phyloP scores from a whole-genome alignment of 1,140 invertebrate species.

The Pentalonia nigronervosa region DNA sequence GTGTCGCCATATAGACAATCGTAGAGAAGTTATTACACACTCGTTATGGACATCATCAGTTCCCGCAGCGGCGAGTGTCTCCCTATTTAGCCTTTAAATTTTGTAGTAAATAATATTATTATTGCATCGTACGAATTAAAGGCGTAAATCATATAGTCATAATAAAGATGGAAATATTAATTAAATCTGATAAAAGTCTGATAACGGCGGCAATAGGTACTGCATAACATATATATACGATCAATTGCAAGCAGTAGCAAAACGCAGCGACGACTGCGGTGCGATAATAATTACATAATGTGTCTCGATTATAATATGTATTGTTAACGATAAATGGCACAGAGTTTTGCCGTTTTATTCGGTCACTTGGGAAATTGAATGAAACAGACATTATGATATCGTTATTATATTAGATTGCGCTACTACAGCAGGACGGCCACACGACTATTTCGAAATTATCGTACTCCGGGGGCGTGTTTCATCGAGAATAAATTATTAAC shows the following conservation, averaged over 20 bases:
- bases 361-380: slow-evolving; percentile 4
- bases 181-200: background rate
- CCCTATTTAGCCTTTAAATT: too few relatives aligned
- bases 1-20: too few relatives aligned
- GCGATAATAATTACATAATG: background rate
- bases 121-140: too few relatives aligned
- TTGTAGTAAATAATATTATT: too few relatives aligned
- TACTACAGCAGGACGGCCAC: background rate
- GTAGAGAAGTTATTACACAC: too few relatives aligned
- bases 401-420: background rate
- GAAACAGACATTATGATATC: background rate
- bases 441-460: background rate
- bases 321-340: background rate
- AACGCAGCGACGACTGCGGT: background rate
- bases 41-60: too few relatives aligned
- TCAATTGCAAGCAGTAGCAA: background rate
- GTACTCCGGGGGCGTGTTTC: background rate
- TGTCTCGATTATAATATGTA: background rate
- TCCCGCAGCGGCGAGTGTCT: too few relatives aligned
- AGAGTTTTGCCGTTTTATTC: background rate
- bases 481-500: background rate
- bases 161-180: too few relatives aligned
- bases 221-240: too few relatives aligned
- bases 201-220: background rate
- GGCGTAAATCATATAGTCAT: too few relatives aligned